phyloP scores from a whole-genome alignment of 2,113 vertebrate species.

The Mastomys coucha region DNA sequence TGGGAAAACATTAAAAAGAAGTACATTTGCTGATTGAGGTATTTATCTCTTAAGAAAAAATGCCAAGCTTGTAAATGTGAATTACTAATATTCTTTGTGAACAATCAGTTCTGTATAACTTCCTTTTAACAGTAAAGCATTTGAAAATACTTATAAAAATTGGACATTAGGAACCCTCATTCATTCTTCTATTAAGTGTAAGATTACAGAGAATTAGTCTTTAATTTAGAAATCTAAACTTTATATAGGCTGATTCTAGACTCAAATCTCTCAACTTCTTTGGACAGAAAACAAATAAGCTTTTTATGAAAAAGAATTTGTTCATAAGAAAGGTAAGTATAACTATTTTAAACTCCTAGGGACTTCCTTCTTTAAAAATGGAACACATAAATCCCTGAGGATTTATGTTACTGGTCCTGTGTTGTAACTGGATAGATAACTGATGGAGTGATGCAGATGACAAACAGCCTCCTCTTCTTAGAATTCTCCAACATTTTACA shows the following conservation, averaged over 20 bases:
- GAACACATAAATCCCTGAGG: neutral
- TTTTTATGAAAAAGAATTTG: conserved; percentile 63
- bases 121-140: conserved; percentile 30
- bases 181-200: neutral
- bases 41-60: conserved; percentile 21
- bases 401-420: neutral
- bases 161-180: neutral
- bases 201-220: conserved; percentile 38
- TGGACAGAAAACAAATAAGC: conserved; percentile 35
- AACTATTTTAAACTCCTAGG: conserved; percentile 36
- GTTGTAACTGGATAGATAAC: conserved; percentile 19
- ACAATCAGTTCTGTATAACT: conserved; percentile 45
- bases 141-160: conserved; percentile 28
- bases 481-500: conserved; percentile 38
- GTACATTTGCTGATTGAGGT: conserved; percentile 25
- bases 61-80: neutral
- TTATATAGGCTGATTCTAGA: conserved; percentile 41
- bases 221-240: conserved; percentile 41
- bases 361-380: conserved; percentile 52
- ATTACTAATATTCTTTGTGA: neutral
- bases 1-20: neutral
- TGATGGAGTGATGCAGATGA: conserved; percentile 41
- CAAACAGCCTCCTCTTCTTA: conserved; percentile 6
- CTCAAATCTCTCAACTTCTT: conserved; percentile 53
- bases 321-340: conserved; percentile 49